phyloP scores from a whole-genome alignment of 2,888 invertebrate genomes.

The Sericinus montela region DNA sequence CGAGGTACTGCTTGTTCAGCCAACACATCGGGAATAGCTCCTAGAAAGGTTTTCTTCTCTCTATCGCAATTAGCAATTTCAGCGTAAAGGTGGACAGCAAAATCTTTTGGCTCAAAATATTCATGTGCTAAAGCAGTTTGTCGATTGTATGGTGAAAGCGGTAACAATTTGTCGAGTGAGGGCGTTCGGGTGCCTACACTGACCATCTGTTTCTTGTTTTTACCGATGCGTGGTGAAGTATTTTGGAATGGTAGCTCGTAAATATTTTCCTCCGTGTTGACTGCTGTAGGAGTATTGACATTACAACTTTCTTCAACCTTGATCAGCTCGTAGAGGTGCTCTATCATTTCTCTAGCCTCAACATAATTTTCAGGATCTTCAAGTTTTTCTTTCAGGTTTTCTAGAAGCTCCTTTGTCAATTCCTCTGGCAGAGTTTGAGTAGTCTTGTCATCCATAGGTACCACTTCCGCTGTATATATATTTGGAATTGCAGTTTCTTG shows the following conservation, averaged over 20 bases:
- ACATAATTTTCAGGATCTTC: constrained; percentile 86
- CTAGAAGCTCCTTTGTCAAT: constrained; percentile 85
- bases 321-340: constrained; percentile 86
- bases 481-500: constrained; percentile 53
- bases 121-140: constrained; percentile 66
- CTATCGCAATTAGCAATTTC: constrained; percentile 76
- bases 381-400: constrained; percentile 82
- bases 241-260: constrained; percentile 81
- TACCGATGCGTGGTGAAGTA: constrained; percentile 55
- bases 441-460: constrained; percentile 79
- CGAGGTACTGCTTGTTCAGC: constrained; percentile 62
- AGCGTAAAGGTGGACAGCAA: constrained; percentile 80
- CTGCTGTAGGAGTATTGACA: constrained; percentile 48
- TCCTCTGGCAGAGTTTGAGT: constrained; percentile 87
- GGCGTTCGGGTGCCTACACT: constrained; percentile 80
- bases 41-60: constrained; percentile 47
- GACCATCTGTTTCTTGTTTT: constrained; percentile 64
- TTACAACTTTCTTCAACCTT: constrained; percentile 84
- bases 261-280: constrained; percentile 73
- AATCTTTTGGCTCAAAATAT: constrained; percentile 75
- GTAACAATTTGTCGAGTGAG: constrained; percentile 78
- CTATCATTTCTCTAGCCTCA: constrained; percentile 87
- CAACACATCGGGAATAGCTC: constrained; percentile 66
- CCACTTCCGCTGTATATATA: constrained; percentile 38
- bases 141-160: constrained; percentile 66